Conservation (phyloP, 2,888 invertebrate species). For the Pristionchus japonicus region DNA sequence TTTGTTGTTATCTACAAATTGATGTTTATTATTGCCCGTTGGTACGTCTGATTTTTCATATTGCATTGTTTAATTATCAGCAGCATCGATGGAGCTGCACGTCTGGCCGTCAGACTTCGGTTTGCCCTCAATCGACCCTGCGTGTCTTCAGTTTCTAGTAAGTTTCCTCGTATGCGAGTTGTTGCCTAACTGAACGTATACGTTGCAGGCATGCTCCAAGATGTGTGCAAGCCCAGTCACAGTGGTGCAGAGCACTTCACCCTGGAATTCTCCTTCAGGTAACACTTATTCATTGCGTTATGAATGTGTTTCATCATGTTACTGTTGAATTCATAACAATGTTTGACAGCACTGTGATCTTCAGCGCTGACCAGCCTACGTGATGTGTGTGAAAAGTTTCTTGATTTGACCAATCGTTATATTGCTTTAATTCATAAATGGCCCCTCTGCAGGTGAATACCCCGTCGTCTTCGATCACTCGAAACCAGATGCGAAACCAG, state of each 20-base stretch:
- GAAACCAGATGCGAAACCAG: constrained; percentile 54
- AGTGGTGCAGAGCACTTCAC: constrained; percentile 83
- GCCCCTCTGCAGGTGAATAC: constrained; percentile 53
- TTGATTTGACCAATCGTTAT: too few species aligned
- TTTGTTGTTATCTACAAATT: neutral
- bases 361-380: too few species aligned
- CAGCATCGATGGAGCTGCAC: constrained; percentile 79
- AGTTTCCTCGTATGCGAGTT: constrained; percentile 42
- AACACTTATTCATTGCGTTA: too few species aligned
- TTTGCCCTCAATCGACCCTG: constrained; percentile 87
- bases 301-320: too few species aligned
- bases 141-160: constrained; percentile 87
- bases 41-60: too few species aligned
- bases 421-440: too few species aligned
- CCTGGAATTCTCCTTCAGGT: constrained; percentile 84
- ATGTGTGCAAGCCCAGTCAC: constrained; percentile 86
- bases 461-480: constrained; percentile 58
- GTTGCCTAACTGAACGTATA: too few species aligned
- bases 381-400: too few species aligned
- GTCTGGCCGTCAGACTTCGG: constrained; percentile 91
- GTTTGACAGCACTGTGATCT: too few species aligned
- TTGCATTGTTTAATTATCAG: neutral
- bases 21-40: neutral
- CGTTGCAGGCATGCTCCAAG: constrained; percentile 81
- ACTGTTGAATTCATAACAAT: too few species aligned